Evolutionary conservation across 2,797 vertebrate genomes (phyloP).

Genomic region (Trematomus bernacchii): DNA sequence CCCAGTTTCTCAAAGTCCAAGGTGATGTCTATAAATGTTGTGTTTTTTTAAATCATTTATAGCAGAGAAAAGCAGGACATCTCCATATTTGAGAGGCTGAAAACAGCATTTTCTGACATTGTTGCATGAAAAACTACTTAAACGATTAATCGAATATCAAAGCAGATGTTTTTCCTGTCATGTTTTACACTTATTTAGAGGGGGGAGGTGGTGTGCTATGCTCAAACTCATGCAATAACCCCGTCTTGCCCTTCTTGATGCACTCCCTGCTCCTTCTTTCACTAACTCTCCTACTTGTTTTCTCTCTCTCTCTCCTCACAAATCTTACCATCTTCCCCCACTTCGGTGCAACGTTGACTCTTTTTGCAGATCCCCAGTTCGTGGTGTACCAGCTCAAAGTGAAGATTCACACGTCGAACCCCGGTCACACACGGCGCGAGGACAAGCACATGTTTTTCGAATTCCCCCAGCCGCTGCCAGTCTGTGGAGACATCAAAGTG

Average conservation of each 20-base stretch:
- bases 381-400: constrained; percentile 99
- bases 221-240: constrained; percentile 58
- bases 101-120: no score
- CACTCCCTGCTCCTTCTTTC: constrained; percentile 34
- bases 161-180: background rate
- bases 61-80: no score
- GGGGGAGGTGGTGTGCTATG: constrained; percentile 30
- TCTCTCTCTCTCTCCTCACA: constrained; percentile 30
- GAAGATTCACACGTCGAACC: constrained; percentile 98
- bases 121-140: no score
- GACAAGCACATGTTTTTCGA: constrained; percentile 99
- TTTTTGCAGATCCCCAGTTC: constrained; percentile 94
- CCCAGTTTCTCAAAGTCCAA: no score
- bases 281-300: constrained; percentile 35
- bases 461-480: constrained; percentile 97
- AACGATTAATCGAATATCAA: no score
- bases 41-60: no score
- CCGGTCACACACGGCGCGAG: constrained; percentile 95
- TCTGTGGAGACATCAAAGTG: constrained; percentile 99
- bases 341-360: constrained; percentile 30
- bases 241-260: constrained; percentile 48
- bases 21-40: no score
- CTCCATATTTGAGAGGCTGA: no score
- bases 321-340: constrained; percentile 52
- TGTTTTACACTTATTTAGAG: constrained; percentile 28